A percentile compares a stretch with the other conserved stretches of the same genome.
phyloP scores from a whole-genome alignment of 2,888 invertebrate genomes.

The Lomographa bimaculata region DNA sequence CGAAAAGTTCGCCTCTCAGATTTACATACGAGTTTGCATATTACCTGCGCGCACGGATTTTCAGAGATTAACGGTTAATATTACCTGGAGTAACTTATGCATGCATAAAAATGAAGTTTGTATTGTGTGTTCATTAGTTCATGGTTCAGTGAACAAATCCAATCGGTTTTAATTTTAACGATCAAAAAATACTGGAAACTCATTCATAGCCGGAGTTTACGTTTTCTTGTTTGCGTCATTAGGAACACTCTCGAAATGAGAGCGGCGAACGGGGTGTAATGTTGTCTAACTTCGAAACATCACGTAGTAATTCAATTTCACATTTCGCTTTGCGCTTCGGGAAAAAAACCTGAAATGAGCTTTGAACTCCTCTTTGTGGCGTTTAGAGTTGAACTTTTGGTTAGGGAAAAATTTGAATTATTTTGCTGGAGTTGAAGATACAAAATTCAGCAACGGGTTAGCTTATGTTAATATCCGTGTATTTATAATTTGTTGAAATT shows the following conservation, averaged over 20 bases:
- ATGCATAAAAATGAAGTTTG: not conserved
- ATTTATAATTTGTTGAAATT: too few relatives aligned
- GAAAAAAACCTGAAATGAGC: constrained; percentile 23
- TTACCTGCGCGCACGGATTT: constrained; percentile 5
- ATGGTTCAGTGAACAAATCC: not conserved
- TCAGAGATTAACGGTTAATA: constrained; percentile 1
- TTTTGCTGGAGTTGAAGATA: too few relatives aligned
- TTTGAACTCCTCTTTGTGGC: constrained; percentile 32
- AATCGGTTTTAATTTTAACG: constrained; percentile 5
- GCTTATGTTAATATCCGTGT: too few relatives aligned
- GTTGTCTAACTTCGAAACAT: constrained; percentile 36
- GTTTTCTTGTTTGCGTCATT: constrained; percentile 20
- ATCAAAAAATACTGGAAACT: constrained; percentile 1
- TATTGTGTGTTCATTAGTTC: not conserved
- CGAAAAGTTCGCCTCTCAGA: constrained; percentile 10
- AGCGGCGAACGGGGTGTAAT: constrained; percentile 33
- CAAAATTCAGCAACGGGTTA: too few relatives aligned
- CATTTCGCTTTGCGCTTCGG: constrained; percentile 24
- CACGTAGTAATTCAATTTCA: constrained; percentile 38
- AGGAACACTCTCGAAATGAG: constrained; percentile 31
- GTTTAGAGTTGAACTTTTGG: too few relatives aligned
- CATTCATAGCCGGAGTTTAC: not conserved
- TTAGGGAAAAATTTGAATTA: too few relatives aligned
- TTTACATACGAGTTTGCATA: constrained; percentile 4
- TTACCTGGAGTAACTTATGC: not conserved